A percentile compares a stretch with the other conserved stretches of the same genome.
Conservation (phyloP, 1,140 invertebrate species). For the Habropoda laboriosa region DNA sequence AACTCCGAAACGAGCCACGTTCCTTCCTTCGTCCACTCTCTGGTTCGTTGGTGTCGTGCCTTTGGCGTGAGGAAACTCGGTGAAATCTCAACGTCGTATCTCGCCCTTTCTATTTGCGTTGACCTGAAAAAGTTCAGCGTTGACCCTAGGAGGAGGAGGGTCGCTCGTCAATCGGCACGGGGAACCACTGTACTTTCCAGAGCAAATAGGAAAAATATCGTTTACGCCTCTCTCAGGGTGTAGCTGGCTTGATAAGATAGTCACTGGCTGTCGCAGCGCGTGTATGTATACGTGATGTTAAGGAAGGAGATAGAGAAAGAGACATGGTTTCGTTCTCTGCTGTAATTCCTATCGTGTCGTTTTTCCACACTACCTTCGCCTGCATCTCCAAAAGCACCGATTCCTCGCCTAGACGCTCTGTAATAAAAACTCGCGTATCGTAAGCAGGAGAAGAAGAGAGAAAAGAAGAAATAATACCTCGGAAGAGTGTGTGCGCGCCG, state of each 20-base stretch:
- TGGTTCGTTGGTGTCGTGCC: too few relatives aligned
- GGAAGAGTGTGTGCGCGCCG: too few relatives aligned
- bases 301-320: constrained; percentile 51
- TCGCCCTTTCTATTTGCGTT: constrained; percentile 54
- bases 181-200: constrained; percentile 36
- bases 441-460: neutral
- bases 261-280: constrained; percentile 28
- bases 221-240: constrained; percentile 65
- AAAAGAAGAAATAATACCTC: neutral
- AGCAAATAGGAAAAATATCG: constrained; percentile 62
- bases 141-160: constrained; percentile 55
- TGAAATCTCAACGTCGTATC: constrained; percentile 41
- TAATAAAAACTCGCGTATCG: too few relatives aligned
- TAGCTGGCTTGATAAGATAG: constrained; percentile 64
- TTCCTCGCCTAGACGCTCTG: too few relatives aligned
- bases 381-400: neutral
- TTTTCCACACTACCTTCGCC: constrained; percentile 17
- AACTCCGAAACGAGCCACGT: too few relatives aligned
- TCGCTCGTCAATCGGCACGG: constrained; percentile 1
- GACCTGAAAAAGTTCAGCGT: constrained; percentile 37
- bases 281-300: constrained; percentile 37
- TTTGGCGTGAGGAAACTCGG: constrained; percentile 31
- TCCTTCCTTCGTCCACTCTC: too few relatives aligned
- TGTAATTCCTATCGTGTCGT: constrained; percentile 3
- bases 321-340: constrained; percentile 23